Evolutionary conservation across 2,113 vertebrate genomes (phyloP), one percentile per base, ranked within the genome.

Genomic region (Platichthys stellatus): DNA sequence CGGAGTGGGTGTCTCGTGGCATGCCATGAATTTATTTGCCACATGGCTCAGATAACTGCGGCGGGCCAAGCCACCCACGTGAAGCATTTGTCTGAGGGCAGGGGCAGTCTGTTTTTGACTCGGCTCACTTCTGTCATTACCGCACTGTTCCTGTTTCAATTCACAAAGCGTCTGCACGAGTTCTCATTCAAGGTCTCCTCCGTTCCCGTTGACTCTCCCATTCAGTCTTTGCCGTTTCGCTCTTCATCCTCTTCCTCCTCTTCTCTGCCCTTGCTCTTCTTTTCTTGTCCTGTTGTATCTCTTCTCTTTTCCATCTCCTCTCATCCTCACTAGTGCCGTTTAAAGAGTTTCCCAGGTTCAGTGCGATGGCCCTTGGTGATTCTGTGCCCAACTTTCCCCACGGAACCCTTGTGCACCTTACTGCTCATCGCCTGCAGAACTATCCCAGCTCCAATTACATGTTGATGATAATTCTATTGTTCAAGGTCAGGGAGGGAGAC

Each of bases 1-100:
- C 64, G 69, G 21, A 49, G 91, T 89, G 86, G 92, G 92, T 72
- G 85, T 82, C 80, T 80, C 62, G 73, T 78, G 87, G 88, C 80
- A 90, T 86, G 90, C 70, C 70, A 81, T 45, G 90, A 89, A 91
- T 92, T 77, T 85, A 74, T 89, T 85, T 86, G 70, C 80, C 23
- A 82, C 89, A 86, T 89, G 82, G 72, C 75, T 91, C 40, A 45
- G 64, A 91, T 89, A 84, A 79, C 87, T 83, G 87, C 84, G 86
- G 77, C 75, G 78, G 67, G 74, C 79, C 82, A 75, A 20, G 53
- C 64, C 75, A 14, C 90, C 90, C 83, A 88, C 89, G 4, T 66
- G 74, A 20, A 69, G 69, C 63, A 72, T 85, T 86, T 85, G 85
- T 87, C 73, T 64, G 80, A 77, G 84, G 81, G 74, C 76, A 75